These are phyloP conservation scores for Pseudomyrmex dendroicus DNA, from an alignment of 1,140 invertebrate genomes.

Conservation along the genomic window DNA sequence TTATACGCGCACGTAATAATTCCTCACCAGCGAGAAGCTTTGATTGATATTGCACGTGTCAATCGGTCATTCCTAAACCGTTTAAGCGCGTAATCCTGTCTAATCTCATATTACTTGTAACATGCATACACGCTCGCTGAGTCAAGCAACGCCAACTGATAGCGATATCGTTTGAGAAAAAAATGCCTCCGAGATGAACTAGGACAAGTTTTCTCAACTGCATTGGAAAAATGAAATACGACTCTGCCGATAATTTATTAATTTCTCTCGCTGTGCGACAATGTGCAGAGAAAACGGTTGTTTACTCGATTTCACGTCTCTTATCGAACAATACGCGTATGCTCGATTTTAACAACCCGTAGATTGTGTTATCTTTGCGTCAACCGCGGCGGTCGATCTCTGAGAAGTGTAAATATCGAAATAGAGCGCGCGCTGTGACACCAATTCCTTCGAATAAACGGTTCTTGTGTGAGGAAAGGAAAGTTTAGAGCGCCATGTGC, in stretches of 20 bases:
- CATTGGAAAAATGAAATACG: neutral
- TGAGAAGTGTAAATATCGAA: constrained; percentile 49
- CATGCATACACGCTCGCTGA: too few relatives aligned
- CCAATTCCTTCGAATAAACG: constrained; percentile 40
- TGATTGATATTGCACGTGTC: constrained; percentile 30
- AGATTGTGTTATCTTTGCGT: constrained; percentile 41
- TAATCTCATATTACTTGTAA: constrained; percentile 15
- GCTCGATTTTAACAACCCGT: constrained; percentile 25
- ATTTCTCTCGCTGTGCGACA: neutral
- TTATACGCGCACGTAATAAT: constrained; percentile 8
- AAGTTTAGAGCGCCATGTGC: neutral
- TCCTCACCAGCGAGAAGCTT: constrained; percentile 7
- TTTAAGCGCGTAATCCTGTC: neutral
- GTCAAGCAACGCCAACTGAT: too few relatives aligned
- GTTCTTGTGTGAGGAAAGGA: neutral
- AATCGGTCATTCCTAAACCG: constrained; percentile 26
- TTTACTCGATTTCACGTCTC: constrained; percentile 21
- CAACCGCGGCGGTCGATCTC: neutral
- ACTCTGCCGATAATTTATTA: constrained; percentile 5
- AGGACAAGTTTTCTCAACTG: neutral
- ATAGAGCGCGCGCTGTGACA: neutral
- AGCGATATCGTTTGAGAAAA: too few relatives aligned
- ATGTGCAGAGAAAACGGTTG: constrained; percentile 32
- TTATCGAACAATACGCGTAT: constrained; percentile 11
- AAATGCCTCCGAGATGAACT: neutral